These are phyloP conservation scores for Ia io DNA, from an alignment of 2,113 vertebrate genomes.

Conservation along the genomic window DNA sequence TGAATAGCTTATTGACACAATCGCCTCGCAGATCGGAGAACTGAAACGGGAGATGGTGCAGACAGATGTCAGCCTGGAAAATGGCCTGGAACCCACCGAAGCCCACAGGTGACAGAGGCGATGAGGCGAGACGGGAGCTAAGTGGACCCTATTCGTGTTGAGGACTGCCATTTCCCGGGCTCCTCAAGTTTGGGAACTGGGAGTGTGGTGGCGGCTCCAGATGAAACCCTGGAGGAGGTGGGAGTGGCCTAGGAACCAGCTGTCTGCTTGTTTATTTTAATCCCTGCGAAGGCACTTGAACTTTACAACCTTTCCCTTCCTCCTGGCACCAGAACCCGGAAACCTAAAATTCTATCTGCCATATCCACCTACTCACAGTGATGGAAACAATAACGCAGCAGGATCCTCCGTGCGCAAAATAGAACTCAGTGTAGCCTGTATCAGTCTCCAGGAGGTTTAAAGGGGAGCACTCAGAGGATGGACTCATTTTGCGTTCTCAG, in stretches of 20 bases:
- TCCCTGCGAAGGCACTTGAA: constrained; percentile 64
- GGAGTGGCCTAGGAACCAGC: constrained; percentile 35
- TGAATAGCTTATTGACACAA: constrained; percentile 93
- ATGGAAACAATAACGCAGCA: constrained; percentile 42
- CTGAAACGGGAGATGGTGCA: constrained; percentile 95
- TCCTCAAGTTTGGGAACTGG: background rate
- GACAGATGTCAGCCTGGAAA: constrained; percentile 81
- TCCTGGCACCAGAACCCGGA: constrained; percentile 66
- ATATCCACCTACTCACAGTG: constrained; percentile 25
- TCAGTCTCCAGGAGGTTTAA: constrained; percentile 61
- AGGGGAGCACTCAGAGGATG: constrained; percentile 66
- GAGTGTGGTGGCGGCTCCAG: background rate
- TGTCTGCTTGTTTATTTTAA: constrained; percentile 33
- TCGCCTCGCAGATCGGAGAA: constrained; percentile 92
- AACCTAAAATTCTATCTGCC: constrained; percentile 51
- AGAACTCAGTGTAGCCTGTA: constrained; percentile 62
- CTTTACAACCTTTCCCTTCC: constrained; percentile 58
- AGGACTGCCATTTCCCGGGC: background rate
- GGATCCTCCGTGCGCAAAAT: constrained; percentile 51
- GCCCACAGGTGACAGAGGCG: constrained; percentile 80
- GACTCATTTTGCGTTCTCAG: constrained; percentile 77
- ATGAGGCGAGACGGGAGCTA: background rate
- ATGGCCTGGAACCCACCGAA: constrained; percentile 76
- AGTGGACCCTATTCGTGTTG: background rate
- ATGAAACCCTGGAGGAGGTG: constrained; percentile 40